phyloP scores from a whole-genome alignment of 1,140 invertebrate genomes.

The Ips typographus region DNA sequence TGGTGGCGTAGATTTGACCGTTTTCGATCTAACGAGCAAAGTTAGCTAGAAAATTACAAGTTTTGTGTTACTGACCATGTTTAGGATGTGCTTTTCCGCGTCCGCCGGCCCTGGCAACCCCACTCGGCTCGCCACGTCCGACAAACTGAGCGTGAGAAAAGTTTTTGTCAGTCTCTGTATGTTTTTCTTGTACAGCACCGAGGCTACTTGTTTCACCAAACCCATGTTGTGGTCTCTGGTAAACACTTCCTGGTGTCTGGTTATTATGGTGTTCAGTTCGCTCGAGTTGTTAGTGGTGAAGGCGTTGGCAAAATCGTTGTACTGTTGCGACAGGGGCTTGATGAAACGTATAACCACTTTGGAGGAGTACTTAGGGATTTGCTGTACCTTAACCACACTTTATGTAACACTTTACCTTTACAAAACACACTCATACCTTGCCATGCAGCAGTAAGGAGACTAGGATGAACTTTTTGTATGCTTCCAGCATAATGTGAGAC shows the following conservation, averaged over 20 bases:
- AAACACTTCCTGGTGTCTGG: slow-evolving; percentile 76
- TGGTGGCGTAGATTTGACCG: slow-evolving; percentile 94
- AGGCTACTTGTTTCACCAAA: slow-evolving; percentile 80
- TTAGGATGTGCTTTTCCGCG: slow-evolving; percentile 92
- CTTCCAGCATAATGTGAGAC: slow-evolving; percentile 95
- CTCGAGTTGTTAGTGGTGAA: slow-evolving; percentile 76
- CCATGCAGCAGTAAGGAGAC: slow-evolving; percentile 90
- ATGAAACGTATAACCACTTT: slow-evolving; percentile 87
- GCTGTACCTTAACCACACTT: slow-evolving; percentile 38
- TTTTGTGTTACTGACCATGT: slow-evolving; percentile 71
- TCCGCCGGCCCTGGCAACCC: slow-evolving; percentile 79
- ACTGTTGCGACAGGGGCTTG: slow-evolving; percentile 88
- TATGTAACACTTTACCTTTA: neutral
- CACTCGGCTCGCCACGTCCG: slow-evolving; percentile 90
- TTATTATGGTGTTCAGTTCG: slow-evolving; percentile 69
- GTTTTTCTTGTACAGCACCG: slow-evolving; percentile 92
- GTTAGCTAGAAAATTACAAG: slow-evolving; percentile 1
- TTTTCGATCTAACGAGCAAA: slow-evolving; percentile 81
- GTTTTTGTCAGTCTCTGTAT: slow-evolving; percentile 97
- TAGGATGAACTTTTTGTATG: slow-evolving; percentile 95
- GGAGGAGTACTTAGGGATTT: slow-evolving; percentile 87
- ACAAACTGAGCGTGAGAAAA: slow-evolving; percentile 90
- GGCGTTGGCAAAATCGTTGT: slow-evolving; percentile 84
- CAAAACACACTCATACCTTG: slow-evolving; percentile 60
- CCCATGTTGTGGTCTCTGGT: slow-evolving; percentile 83